Conservation (phyloP, 2,113 vertebrate genomes). For the Pseudois nayaur region DNA sequence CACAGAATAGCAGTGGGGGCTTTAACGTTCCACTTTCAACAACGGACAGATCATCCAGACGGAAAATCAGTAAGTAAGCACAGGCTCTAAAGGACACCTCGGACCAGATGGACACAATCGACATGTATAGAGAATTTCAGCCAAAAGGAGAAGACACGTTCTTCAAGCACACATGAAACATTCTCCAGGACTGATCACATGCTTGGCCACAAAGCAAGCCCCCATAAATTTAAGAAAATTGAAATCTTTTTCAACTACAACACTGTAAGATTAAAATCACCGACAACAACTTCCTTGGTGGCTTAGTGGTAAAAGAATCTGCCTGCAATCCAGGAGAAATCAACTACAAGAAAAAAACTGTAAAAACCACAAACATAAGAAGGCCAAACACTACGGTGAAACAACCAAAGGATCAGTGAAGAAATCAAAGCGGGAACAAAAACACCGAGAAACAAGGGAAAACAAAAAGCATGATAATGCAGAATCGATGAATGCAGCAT, state of each 20-base stretch:
- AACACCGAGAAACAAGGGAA: background rate
- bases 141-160: background rate
- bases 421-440: background rate
- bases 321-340: background rate
- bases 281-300: background rate
- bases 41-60: background rate
- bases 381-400: background rate
- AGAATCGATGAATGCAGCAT: rapidly evolving
- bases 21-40: background rate
- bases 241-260: background rate
- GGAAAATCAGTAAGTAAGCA: background rate
- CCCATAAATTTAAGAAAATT: background rate
- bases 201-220: background rate
- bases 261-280: background rate
- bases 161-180: background rate
- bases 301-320: background rate
- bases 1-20: background rate
- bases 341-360: background rate
- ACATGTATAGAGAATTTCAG: too few species aligned
- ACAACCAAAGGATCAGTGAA: too few species aligned
- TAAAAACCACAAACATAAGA: background rate
- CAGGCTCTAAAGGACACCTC: background rate
- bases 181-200: background rate
- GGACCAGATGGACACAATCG: rapidly evolving
- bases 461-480: background rate